These are phyloP conservation scores for Abrostola tripartita DNA, from an alignment of 2,888 invertebrate species.

Conservation along the genomic window DNA sequence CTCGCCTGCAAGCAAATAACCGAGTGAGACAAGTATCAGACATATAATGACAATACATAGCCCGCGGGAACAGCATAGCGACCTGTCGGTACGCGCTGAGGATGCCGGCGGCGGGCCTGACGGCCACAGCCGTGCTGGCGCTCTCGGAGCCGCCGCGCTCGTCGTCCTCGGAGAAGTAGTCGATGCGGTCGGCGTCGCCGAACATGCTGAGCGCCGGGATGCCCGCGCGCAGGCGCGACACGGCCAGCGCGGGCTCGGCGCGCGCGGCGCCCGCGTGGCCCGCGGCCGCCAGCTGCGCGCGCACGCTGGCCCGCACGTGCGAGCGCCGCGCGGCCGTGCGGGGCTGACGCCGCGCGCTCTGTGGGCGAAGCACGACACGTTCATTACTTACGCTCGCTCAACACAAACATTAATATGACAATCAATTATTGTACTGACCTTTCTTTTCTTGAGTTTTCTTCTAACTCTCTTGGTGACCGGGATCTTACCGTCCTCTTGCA, in stretches of 20 bases:
- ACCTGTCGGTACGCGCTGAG: conserved; percentile 83
- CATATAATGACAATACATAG: background rate
- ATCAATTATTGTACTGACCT: conserved; percentile 59
- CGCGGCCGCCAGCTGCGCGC: conserved; percentile 17
- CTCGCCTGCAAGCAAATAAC: conserved; percentile 71
- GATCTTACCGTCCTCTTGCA: conserved; percentile 90
- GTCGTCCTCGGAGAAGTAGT: conserved; percentile 90
- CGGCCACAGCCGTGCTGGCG: conserved; percentile 77
- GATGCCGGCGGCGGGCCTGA: conserved; percentile 79
- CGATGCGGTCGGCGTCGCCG: conserved; percentile 90
- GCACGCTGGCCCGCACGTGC: conserved; percentile 1
- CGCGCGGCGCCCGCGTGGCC: conserved; percentile 9
- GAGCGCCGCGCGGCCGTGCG: conserved; percentile 69
- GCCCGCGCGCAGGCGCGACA: conserved; percentile 63
- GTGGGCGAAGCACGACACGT: conserved; percentile 2
- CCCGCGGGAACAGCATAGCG: background rate
- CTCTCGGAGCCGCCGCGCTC: conserved; percentile 65
- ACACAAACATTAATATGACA: background rate
- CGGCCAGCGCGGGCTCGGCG: conserved; percentile 46
- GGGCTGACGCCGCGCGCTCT: conserved; percentile 70
- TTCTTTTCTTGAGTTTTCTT: conserved; percentile 76
- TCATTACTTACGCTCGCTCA: background rate
- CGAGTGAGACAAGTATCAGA: background rate
- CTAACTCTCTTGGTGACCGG: conserved; percentile 87
- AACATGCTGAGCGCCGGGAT: conserved; percentile 85